These are phyloP conservation scores for Peromyscus aztecus DNA, from an alignment of 2,797 vertebrate species.

Conservation along the genomic window DNA sequence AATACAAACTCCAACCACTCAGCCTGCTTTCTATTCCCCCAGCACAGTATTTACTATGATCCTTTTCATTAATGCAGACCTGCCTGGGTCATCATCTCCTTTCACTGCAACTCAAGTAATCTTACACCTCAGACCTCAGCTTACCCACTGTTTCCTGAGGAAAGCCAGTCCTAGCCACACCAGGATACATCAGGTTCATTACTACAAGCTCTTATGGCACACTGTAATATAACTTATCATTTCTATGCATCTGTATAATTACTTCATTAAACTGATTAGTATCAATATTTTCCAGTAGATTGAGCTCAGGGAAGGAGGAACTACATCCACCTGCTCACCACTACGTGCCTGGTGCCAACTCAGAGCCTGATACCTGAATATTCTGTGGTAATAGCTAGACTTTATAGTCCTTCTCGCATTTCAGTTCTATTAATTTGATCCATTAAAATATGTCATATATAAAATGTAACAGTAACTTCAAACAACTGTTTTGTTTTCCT, in stretches of 20 bases:
- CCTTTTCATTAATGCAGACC: not conserved
- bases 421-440: slow-evolving; percentile 16
- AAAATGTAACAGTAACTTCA: not conserved
- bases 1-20: fast-evolving
- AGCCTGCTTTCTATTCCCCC: not conserved
- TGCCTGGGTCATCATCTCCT: not conserved
- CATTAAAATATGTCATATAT: slow-evolving; percentile 44
- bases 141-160: not conserved
- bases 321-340: not conserved
- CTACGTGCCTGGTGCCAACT: not conserved
- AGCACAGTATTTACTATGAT: not conserved
- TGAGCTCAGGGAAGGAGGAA: not conserved
- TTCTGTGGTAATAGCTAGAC: not conserved
- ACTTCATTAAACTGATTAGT: not conserved
- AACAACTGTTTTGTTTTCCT: not conserved
- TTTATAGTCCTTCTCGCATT: slow-evolving; percentile 27
- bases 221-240: not conserved
- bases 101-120: not conserved
- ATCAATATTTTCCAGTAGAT: not conserved
- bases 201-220: not conserved
- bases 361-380: not conserved
- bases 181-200: not conserved
- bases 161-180: not conserved
- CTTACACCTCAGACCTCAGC: not conserved
- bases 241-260: not conserved